Evolutionary conservation across 1,140 invertebrate species (phyloP).

Genomic region (Gryllus bimaculatus): DNA sequence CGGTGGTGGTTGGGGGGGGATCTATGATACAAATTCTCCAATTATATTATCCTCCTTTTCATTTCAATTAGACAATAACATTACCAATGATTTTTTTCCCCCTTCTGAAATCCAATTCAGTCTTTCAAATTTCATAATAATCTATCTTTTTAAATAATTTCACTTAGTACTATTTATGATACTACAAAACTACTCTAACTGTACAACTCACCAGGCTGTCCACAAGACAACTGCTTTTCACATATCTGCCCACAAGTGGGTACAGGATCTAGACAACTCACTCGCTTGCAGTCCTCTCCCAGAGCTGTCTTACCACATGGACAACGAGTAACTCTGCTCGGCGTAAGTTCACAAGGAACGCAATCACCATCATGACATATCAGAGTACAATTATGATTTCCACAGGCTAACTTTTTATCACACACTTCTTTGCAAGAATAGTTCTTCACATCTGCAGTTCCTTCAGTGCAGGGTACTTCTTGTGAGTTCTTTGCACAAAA

Average conservation of each 20-base stretch:
- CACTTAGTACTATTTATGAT: too few species aligned
- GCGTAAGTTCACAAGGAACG: slow-evolving; percentile 48
- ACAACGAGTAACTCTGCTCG: slow-evolving; percentile 60
- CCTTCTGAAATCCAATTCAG: too few species aligned
- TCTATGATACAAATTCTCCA: too few species aligned
- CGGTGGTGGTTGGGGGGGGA: too few species aligned
- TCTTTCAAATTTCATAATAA: too few species aligned
- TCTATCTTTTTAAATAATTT: too few species aligned
- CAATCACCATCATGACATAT: slow-evolving; percentile 58
- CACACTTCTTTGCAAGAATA: slow-evolving; percentile 62
- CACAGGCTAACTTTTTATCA: slow-evolving; percentile 57
- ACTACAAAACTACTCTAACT: background rate
- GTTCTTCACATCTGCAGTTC: slow-evolving; percentile 32
- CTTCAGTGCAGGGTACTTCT: slow-evolving; percentile 41
- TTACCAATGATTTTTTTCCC: too few species aligned
- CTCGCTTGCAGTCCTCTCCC: slow-evolving; percentile 38
- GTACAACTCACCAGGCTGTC: slow-evolving; percentile 48
- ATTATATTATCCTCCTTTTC: too few species aligned
- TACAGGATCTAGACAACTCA: slow-evolving; percentile 72
- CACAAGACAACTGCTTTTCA: slow-evolving; percentile 68
- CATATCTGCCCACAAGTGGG: slow-evolving; percentile 76
- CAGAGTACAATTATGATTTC: slow-evolving; percentile 63
- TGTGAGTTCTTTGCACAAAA: slow-evolving; percentile 48
- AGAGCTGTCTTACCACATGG: slow-evolving; percentile 68
- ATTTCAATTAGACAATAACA: too few species aligned